A percentile compares a stretch with the other conserved stretches of the same genome.
phyloP scores from a whole-genome alignment of 2,888 invertebrate species.

The Pammene aurita region DNA sequence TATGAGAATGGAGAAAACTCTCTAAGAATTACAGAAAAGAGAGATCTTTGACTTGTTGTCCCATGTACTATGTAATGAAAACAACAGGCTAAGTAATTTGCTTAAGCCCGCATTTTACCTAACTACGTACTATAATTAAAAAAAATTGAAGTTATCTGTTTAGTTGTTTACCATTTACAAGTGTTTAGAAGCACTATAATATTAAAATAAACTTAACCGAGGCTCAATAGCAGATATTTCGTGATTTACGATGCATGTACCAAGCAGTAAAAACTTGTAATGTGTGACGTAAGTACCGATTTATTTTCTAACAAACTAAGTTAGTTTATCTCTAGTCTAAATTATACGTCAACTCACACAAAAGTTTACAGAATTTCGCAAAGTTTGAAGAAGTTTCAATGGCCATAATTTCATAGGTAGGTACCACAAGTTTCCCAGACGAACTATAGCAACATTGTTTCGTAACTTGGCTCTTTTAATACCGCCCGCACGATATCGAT shows the following conservation, averaged over 20 bases:
- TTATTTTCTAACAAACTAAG: slow-evolving; percentile 5
- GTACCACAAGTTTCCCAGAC: slow-evolving; percentile 22
- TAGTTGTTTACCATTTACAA: too few relatives aligned
- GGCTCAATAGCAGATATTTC: not conserved
- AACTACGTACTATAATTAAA: too few relatives aligned
- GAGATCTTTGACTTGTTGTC: slow-evolving; percentile 19
- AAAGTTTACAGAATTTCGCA: slow-evolving; percentile 12
- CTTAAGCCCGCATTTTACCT: not conserved
- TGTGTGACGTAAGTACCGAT: not conserved
- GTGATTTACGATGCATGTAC: not conserved
- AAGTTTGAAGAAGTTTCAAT: slow-evolving; percentile 17
- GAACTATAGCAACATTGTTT: slow-evolving; percentile 13
- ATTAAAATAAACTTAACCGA: not conserved
- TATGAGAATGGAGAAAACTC: slow-evolving; percentile 15
- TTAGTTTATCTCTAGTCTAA: slow-evolving; percentile 10
- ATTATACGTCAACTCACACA: slow-evolving; percentile 10
- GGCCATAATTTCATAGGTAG: slow-evolving; percentile 21
- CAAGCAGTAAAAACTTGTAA: not conserved
- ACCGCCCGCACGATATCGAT: slow-evolving; percentile 24
- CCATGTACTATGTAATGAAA: not conserved
- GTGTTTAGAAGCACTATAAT: not conserved
- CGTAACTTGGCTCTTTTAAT: slow-evolving; percentile 25
- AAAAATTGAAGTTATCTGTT: too few relatives aligned
- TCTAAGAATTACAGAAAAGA: slow-evolving; percentile 16
- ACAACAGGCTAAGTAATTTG: slow-evolving; percentile 9